Evolutionary conservation across 1,140 invertebrate genomes (phyloP), one percentile per base, ranked within the genome.

Genomic region (Tetragnatha versicolor): DNA sequence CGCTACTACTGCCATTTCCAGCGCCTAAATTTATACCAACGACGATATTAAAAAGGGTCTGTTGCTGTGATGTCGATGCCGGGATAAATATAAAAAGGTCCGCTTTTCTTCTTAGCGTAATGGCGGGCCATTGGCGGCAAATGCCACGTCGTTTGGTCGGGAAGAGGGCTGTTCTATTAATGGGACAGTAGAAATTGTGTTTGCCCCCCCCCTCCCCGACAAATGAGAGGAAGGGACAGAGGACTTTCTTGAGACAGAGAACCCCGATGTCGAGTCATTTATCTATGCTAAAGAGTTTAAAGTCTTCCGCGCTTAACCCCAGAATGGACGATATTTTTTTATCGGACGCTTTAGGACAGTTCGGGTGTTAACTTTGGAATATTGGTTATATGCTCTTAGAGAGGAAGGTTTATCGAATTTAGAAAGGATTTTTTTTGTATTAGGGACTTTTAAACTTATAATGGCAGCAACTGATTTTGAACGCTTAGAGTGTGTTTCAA

Each of bases 181-280:
- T 68, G 65, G 65, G 45, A 20, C 29, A 49, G 45, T 49, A 68
- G 27, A 68, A 68, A 68, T 68, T 68, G 65, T 68, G 45, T 68
- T 68, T 49, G 42, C 20, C 17, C 33, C 29, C 29, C 65, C 20
- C n/a, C n/a, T n/a, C n/a, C n/a, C n/a, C n/a, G n/a, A n/a, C n/a
- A n/a, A n/a, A n/a, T n/a, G 31, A 60, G 27, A 17, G 27, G 25
- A 55, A 7, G 51, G 17, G 42, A 47, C 1, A 47, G 12, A 20
- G 12, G 42, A 2, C 42, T 2, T 17, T 47, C 42, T 20, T 47
- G 20, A 3, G 12, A 17, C 42, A 47, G 42, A 47, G 3, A n/a
- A n/a, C n/a, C n/a, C n/a, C n/a, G n/a, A n/a, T 58, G 31, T n/a
- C 12, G 53, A 20, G 14, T 4, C 4, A 31, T n/a, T n/a, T 17